A percentile compares a stretch with the other conserved stretches of the same genome.
Evolutionary conservation across 2,797 vertebrate genomes (phyloP).

Genomic region (Anguilla pacifica): DNA sequence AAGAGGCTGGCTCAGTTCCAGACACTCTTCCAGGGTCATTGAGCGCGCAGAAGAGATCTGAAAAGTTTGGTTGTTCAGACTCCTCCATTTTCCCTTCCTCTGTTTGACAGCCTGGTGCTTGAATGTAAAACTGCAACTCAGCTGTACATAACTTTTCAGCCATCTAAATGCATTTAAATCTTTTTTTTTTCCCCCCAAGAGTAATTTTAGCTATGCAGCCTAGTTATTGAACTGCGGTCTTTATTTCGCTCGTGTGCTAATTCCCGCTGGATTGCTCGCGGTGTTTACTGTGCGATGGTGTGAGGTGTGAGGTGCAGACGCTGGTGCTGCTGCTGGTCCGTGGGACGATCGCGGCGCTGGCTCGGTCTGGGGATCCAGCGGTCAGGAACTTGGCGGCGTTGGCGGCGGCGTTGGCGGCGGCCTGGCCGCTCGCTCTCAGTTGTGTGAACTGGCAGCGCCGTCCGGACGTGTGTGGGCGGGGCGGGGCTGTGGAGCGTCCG

Average conservation of each 20-base stretch:
- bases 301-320: background rate
- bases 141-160: background rate
- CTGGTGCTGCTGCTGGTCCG: background rate
- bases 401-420: background rate
- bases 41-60: background rate
- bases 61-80: background rate
- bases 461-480: background rate
- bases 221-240: background rate
- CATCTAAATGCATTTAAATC: background rate
- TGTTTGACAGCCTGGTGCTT: background rate
- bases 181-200: background rate
- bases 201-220: background rate
- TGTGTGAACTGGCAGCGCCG: constrained; percentile 22
- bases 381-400: background rate
- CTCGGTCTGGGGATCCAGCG: background rate
- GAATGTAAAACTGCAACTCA: background rate
- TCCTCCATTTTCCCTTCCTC: background rate
- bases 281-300: background rate
- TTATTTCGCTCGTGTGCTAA: background rate
- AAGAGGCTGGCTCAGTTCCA: background rate
- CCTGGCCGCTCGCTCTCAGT: background rate
- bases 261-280: background rate
- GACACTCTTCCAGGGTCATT: background rate
- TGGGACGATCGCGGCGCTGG: background rate
- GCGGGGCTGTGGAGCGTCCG: background rate